Base-by-base conservation (phyloP, 2,888 invertebrate genomes). In the Aspidapion aeneum region DNA sequence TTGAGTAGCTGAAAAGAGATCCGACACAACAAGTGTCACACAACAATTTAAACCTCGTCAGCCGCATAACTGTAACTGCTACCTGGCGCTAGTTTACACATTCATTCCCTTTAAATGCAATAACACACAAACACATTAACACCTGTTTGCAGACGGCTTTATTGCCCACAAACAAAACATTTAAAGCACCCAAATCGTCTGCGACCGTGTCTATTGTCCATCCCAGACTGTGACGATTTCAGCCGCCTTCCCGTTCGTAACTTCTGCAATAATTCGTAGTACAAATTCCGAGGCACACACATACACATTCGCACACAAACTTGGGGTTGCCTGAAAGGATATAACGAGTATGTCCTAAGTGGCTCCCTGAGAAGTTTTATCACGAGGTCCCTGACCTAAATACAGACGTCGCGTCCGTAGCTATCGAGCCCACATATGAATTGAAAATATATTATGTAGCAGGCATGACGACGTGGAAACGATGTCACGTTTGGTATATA, bases 351-450 rank as follows among this genome's bases (percentile, higher is more conserved):
- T 20, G 35, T 22, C 16, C 22, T 21, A n/a, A 35, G 21, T 17
- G 58, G 58, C 58, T 18, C 57, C 57, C 54, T 55, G 62, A 52
- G 59, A 70, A 72, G 69, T 72, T 72, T 72, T 72, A 71, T 70
- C 69, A 68, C 48, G 68, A 65, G 70, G 71, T 72, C 71, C 72
- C 69, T 72, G 72, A 72, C 72, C 72, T 68, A 72, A 71, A 72
- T 72, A 69, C 68, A 70, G 67, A 66, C 69, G 71, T 64, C 66
- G 60, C 69, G 71, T 64, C 66, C 58, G 35, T 55, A 22, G 63
- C n/a, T 57, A 61, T 59, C 55, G 17, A 17, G 57, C 62, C 64
- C n/a, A 62, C 60, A 66, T 59, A 64, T 66, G 66, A 64, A 66
- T 66, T 59, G 63, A 48, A 58, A 66, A 61, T 63, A 59, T 58